These are phyloP conservation scores for Melanitta fusca DNA, from an alignment of 2,797 vertebrate species.

Conservation along the genomic window DNA sequence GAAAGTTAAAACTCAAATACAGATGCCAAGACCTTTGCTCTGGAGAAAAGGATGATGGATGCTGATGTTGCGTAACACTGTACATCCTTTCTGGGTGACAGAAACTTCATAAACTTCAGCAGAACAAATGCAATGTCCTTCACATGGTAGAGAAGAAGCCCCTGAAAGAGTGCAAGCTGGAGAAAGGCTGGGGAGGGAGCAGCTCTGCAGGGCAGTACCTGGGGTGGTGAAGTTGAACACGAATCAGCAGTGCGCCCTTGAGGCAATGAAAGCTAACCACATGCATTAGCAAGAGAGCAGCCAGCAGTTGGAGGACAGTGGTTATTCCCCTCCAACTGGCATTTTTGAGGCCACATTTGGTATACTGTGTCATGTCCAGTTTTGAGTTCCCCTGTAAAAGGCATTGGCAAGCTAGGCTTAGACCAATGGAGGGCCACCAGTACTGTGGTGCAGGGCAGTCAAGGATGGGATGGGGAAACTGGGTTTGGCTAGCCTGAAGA, in stretches of 20 bases:
- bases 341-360: neutral
- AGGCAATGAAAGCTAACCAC: conserved; percentile 34
- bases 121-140: neutral
- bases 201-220: neutral
- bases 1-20: neutral
- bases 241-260: conserved; percentile 62
- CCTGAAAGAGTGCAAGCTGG: neutral
- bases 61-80: neutral
- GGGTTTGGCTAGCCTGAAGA: neutral
- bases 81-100: neutral
- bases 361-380: neutral
- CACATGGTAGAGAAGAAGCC: neutral
- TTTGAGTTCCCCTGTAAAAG: neutral
- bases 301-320: neutral
- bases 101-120: neutral
- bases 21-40: neutral
- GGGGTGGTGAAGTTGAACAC: neutral
- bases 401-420: accelerated
- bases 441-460: neutral
- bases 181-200: neutral
- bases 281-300: neutral
- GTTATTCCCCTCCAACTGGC: neutral
- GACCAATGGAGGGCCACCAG: neutral
- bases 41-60: neutral
- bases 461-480: neutral